These are phyloP conservation scores for Zaprionus ornatus DNA, from an alignment of 1,140 invertebrate species.

Conservation along the genomic window DNA sequence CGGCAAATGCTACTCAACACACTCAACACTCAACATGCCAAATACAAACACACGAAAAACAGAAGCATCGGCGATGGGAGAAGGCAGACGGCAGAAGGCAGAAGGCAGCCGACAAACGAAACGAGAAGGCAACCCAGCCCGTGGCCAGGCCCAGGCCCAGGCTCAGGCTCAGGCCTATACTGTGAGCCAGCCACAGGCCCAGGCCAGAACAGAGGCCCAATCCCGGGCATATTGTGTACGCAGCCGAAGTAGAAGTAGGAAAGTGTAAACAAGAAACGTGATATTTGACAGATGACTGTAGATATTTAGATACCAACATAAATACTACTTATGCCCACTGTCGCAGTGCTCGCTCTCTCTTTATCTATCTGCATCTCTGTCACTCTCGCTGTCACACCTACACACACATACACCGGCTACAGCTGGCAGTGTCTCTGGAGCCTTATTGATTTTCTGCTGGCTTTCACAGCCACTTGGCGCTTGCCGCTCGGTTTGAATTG, in stretches of 20 bases:
- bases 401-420: conserved; percentile 1
- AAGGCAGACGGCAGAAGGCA: too few relatives aligned
- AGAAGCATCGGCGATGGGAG: not conserved
- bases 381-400: not conserved
- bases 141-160: not conserved
- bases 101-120: too few relatives aligned
- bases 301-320: conserved; percentile 80
- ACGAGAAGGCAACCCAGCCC: too few relatives aligned
- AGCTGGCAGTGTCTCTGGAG: conserved; percentile 57
- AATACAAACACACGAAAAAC: conserved; percentile 50
- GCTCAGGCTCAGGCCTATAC: not conserved
- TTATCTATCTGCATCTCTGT: not conserved
- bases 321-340: conserved; percentile 72
- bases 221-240: conserved; percentile 13
- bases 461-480: conserved; percentile 63
- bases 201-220: not conserved
- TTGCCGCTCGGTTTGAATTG: conserved; percentile 56
- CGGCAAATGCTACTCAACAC: conserved; percentile 40
- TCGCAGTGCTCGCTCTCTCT: not conserved
- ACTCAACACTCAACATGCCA: conserved; percentile 38
- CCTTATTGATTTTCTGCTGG: conserved; percentile 75
- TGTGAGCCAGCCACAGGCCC: not conserved
- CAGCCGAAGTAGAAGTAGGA: conserved; percentile 32
- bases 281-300: conserved; percentile 79
- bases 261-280: conserved; percentile 78